phyloP scores from a whole-genome alignment of 2,113 vertebrate species.

The Coreoperca whiteheadi region DNA sequence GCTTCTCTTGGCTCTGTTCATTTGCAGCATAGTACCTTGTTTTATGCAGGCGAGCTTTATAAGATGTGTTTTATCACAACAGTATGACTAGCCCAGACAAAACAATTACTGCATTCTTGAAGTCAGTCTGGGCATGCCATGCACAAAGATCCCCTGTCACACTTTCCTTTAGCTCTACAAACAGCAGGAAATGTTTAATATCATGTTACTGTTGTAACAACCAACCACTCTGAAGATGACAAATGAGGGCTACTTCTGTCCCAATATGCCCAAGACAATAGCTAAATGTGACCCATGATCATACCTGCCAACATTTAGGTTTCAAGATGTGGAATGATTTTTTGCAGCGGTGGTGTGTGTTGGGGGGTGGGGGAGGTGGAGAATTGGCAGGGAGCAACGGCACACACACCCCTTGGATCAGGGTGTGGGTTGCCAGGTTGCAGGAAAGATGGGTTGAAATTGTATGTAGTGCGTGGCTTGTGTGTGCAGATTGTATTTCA shows the following conservation, averaged over 20 bases:
- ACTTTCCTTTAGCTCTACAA: conserved; percentile 17
- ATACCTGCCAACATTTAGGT: too few relatives aligned
- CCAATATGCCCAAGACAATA: neutral
- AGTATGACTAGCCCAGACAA: conserved; percentile 33
- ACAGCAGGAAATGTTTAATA: conserved; percentile 32
- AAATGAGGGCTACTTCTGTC: neutral
- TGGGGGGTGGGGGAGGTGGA: too few relatives aligned
- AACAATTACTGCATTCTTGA: conserved; percentile 54
- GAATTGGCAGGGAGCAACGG: too few relatives aligned
- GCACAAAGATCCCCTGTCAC: conserved; percentile 30
- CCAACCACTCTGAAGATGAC: neutral
- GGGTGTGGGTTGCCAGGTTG: too few relatives aligned
- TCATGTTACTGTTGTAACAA: neutral
- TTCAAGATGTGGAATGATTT: too few relatives aligned
- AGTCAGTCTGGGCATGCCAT: conserved; percentile 31
- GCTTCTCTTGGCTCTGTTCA: conserved; percentile 1
- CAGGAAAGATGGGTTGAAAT: too few relatives aligned
- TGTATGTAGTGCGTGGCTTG: too few relatives aligned
- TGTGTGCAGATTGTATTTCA: too few relatives aligned
- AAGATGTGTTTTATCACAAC: conserved; percentile 35
- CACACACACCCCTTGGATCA: too few relatives aligned
- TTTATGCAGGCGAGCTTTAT: conserved; percentile 24
- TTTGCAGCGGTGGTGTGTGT: too few relatives aligned
- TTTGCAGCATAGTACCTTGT: conserved; percentile 18
- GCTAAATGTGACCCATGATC: neutral